Conservation (phyloP, 1,140 invertebrate genomes). For the Caenorhabditis tropicalis region DNA sequence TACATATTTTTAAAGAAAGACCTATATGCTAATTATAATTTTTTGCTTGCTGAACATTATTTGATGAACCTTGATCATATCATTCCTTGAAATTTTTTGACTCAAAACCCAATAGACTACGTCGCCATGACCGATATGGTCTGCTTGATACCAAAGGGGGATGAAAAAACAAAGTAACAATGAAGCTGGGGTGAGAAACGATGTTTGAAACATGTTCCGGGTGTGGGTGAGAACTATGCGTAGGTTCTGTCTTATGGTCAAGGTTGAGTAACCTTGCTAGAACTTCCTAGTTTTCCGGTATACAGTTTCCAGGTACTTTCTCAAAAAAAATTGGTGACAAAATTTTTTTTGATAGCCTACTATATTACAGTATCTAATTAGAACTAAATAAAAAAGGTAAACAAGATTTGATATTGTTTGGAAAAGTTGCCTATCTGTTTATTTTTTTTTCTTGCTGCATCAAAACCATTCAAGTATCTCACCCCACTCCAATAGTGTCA, state of each 20-base stretch:
- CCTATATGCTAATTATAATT: too few relatives aligned
- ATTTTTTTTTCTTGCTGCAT: not conserved
- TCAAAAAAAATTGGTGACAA: too few relatives aligned
- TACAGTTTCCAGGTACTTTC: too few relatives aligned
- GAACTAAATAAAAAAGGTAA: too few relatives aligned
- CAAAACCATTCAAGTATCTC: not conserved
- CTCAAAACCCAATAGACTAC: not conserved
- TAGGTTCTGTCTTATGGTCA: conserved; percentile 1
- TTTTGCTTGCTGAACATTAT: too few relatives aligned
- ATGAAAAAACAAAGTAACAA: not conserved
- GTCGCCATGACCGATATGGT: conserved; percentile 5
- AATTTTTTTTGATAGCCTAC: too few relatives aligned
- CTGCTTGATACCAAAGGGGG: not conserved
- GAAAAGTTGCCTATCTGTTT: not conserved
- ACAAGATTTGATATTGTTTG: not conserved
- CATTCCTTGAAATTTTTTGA: too few relatives aligned
- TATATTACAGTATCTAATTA: too few relatives aligned
- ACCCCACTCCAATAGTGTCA: not conserved
- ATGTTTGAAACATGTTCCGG: not conserved
- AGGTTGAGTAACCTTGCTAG: not conserved
- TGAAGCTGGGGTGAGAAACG: not conserved
- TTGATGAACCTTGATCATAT: too few relatives aligned
- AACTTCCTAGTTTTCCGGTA: not conserved
- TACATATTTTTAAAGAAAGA: too few relatives aligned
- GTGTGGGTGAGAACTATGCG: not conserved